Evolutionary conservation across 2,888 invertebrate genomes (phyloP).

Genomic region (Cynaeus angustus): DNA sequence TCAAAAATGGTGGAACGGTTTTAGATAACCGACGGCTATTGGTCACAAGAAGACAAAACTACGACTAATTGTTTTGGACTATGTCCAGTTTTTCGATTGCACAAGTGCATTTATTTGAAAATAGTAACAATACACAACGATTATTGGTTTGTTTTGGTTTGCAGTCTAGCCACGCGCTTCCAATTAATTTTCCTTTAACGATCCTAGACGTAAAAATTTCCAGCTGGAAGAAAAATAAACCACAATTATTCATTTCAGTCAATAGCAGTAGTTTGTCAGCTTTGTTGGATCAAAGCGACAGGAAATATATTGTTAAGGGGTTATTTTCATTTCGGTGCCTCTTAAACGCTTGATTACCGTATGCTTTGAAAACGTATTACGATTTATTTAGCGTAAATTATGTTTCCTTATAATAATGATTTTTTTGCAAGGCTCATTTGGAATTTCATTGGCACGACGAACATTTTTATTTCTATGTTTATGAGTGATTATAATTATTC

Average conservation of each 20-base stretch:
- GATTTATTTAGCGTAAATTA: conserved; percentile 29
- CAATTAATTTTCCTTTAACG: conserved; percentile 23
- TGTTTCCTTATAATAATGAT: background rate
- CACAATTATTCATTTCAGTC: no score
- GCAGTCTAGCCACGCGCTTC: conserved; percentile 27
- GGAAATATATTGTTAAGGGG: conserved; percentile 39
- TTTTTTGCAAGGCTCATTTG: background rate
- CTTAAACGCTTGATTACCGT: conserved; percentile 24
- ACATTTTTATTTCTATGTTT: conserved; percentile 15
- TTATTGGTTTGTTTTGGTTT: conserved; percentile 18
- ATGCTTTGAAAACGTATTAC: conserved; percentile 7
- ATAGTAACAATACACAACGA: conserved; percentile 24
- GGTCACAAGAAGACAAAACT: conserved; percentile 32
- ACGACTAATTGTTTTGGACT: conserved; percentile 44
- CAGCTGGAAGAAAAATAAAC: background rate
- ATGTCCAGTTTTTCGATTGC: conserved; percentile 38
- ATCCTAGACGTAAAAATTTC: background rate
- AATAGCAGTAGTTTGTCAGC: background rate
- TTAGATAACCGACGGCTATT: no score
- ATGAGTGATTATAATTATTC: conserved; percentile 13
- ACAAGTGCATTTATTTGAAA: conserved; percentile 30
- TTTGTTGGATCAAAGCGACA: conserved; percentile 26
- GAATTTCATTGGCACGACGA: background rate
- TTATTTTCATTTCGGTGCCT: conserved; percentile 36
- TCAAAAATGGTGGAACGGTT: no score